These are phyloP conservation scores for Spodoptera frugiperda DNA, from an alignment of 1,140 invertebrate genomes.

Conservation along the genomic window DNA sequence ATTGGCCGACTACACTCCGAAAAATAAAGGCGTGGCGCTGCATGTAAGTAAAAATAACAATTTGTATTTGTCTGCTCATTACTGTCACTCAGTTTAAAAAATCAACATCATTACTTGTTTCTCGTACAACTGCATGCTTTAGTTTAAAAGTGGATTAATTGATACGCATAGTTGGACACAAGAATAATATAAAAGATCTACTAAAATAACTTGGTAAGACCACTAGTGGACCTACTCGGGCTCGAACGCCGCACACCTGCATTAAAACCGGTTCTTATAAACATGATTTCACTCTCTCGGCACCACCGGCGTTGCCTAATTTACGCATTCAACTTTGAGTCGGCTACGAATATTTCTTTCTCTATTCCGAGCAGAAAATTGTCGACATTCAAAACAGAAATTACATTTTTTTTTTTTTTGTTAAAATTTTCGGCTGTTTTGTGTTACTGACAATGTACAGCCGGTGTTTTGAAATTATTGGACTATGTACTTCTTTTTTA, in stretches of 20 bases:
- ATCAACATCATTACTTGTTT: background rate
- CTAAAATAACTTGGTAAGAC: conserved; percentile 50
- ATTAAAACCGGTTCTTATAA: conserved; percentile 75
- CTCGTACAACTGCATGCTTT: conserved; percentile 20
- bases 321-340: conserved; percentile 58
- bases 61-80: no score
- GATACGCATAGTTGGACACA: conserved; percentile 15
- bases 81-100: no score
- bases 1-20: no score
- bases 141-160: conserved; percentile 30
- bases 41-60: no score
- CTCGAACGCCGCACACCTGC: conserved; percentile 70
- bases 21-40: no score
- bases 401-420: background rate
- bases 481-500: no score
- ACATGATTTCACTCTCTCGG: conserved; percentile 80
- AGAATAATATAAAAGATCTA: conserved; percentile 46
- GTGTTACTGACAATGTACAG: no score
- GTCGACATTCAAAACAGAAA: background rate
- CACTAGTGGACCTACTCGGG: conserved; percentile 39
- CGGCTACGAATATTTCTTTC: conserved; percentile 23
- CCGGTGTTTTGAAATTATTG: no score
- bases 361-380: conserved; percentile 13
- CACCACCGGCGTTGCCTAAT: conserved; percentile 67
- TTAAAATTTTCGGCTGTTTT: background rate